Evolutionary conservation across 1,140 invertebrate genomes (phyloP).

Genomic region (Drosophila ogumai): DNA sequence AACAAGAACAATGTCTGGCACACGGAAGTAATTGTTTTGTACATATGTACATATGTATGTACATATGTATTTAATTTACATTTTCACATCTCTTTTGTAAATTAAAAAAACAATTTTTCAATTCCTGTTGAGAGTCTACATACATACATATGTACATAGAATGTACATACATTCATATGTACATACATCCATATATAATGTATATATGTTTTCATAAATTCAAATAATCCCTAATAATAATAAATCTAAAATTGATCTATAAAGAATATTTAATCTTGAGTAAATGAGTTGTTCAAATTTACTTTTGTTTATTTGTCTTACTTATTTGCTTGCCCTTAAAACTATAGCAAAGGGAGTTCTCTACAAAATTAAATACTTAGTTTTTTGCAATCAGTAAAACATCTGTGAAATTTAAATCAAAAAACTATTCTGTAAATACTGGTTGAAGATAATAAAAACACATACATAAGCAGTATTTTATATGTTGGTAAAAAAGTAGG

Average conservation of each 20-base stretch:
- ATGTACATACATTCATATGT: too few relatives aligned
- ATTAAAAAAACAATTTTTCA: slow-evolving; percentile 2
- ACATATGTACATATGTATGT: not conserved
- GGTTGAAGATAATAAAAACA: not conserved
- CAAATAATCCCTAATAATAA: not conserved
- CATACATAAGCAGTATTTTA: not conserved
- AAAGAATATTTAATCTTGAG: not conserved
- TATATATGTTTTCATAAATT: not conserved
- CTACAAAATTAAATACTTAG: too few relatives aligned
- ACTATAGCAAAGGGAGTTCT: not conserved
- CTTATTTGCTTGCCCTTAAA: not conserved
- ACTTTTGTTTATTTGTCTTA: not conserved
- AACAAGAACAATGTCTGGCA: slow-evolving; percentile 21
- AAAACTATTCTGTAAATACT: not conserved
- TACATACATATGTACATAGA: not conserved
- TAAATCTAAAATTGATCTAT: not conserved
- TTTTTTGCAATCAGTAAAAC: not conserved
- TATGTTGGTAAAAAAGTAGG: not conserved
- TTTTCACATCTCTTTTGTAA: slow-evolving; percentile 7
- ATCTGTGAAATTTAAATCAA: not conserved
- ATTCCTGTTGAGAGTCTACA: not conserved
- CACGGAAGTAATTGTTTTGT: slow-evolving; percentile 38
- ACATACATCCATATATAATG: not conserved
- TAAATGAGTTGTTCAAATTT: not conserved
- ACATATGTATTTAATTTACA: slow-evolving; percentile 2